Base-by-base conservation (phyloP, 2,888 invertebrate species). In the Micoletzkya japonica region DNA sequence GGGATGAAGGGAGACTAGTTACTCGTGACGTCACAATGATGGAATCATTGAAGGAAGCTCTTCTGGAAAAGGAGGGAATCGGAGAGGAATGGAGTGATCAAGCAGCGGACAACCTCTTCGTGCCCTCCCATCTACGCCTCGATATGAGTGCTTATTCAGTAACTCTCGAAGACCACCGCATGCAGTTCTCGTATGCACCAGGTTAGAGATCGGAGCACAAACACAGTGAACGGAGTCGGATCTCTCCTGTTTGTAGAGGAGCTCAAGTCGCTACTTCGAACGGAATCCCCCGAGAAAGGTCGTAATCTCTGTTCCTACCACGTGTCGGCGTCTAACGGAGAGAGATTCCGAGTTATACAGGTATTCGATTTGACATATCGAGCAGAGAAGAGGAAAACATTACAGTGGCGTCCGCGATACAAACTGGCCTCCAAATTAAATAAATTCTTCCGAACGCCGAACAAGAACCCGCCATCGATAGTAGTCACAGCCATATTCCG, bases 111-210 rank as follows among this genome's bases (percentile, higher is more conserved):
- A 10, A 7, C 10, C 20, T 26, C n/a, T 64, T 52, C 26, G 3
- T 54, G 6, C 67, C 67, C 4, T 56, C 57, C 30, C 39, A 57
- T n/a, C 54, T 67, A 10, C 28, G 67, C 17, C 57, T 67, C 1
- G 67, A 56, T 32, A 67, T 67, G 67, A 20, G 30, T 2, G 67
- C 57, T 6, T 67, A 67, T 17, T 67, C 67, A 10, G 54, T 64
- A 36, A 7, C 36, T 2, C 32, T 28, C 3, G 54, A 64, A 14
- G 37, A 50, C 6, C 50, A 50, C 26, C 6, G n/a, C 26, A 2
- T 52, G 2, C 28, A 64, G 20, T 64, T 64, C 26, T 64, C 64
- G 4, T 64, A 30, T 54, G 20, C 37, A 2, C 54, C 64, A 64
- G 64, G 64, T 64, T n/a, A n/a, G n/a, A n/a, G n/a, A n/a, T n/a